Percentiles rank a stretch among this genome's conserved stretches.
Conservation (phyloP, 2,797 vertebrate genomes). For the Menidia menidia region DNA sequence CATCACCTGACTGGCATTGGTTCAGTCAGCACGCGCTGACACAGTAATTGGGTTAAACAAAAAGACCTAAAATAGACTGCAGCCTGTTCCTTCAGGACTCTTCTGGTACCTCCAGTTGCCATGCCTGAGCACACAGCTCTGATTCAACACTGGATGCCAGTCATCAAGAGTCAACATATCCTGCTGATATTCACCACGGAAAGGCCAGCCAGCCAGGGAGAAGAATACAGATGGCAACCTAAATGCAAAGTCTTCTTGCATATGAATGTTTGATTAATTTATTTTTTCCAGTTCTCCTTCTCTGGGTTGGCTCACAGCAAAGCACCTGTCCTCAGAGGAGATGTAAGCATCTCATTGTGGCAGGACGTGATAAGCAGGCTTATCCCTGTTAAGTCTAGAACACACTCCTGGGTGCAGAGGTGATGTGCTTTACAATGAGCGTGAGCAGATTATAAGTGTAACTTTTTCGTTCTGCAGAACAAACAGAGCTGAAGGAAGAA, state of each 20-base stretch:
- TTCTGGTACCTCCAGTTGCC: constrained; percentile 42
- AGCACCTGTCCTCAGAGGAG: constrained; percentile 42
- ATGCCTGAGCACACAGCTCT: constrained; percentile 50
- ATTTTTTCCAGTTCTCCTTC: constrained; percentile 23
- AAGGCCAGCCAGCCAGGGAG: constrained; percentile 45
- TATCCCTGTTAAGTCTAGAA: constrained; percentile 26
- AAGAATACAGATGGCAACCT: constrained; percentile 37
- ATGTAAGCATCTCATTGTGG: constrained; percentile 20
- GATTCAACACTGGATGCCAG: constrained; percentile 53
- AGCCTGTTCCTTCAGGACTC: constrained; percentile 46
- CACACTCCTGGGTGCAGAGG: constrained; percentile 27
- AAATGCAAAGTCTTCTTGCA: constrained; percentile 28
- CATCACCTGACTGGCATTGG: constrained; percentile 52
- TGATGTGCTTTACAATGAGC: constrained; percentile 33
- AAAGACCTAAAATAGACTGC: constrained; percentile 71
- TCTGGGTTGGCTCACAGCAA: constrained; percentile 35
- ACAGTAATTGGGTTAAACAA: constrained; percentile 77
- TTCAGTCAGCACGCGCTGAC: constrained; percentile 42
- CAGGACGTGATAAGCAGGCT: constrained; percentile 30
- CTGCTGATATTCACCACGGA: constrained; percentile 46
- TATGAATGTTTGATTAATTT: constrained; percentile 51
- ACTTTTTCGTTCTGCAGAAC: constrained; percentile 21
- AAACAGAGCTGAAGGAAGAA: constrained; percentile 6
- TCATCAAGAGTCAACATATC: constrained; percentile 57
- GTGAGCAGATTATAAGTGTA: constrained; percentile 37